A percentile compares a stretch with the other conserved stretches of the same genome.
phyloP scores from a whole-genome alignment of 2,797 vertebrate genomes.

The Tarsius wallacei region DNA sequence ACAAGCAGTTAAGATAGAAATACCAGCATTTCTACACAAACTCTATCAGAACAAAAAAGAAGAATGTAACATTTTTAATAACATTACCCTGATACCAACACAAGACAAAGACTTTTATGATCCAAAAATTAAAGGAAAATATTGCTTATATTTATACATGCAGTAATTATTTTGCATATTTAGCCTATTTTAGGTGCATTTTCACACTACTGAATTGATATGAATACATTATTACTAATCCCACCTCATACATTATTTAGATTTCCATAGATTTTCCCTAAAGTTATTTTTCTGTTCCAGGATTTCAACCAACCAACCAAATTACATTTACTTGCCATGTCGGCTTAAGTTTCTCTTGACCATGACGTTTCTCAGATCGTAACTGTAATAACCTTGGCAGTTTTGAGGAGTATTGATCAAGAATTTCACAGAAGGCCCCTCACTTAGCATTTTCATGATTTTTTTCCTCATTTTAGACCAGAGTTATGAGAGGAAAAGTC shows the following conservation, averaged over 20 bases:
- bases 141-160: background rate
- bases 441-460: background rate
- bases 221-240: background rate
- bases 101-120: background rate
- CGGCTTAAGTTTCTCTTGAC: background rate
- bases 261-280: background rate
- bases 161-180: background rate
- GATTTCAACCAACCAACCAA: background rate
- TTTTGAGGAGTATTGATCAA: background rate
- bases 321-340: background rate
- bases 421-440: background rate
- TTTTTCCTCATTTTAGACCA: background rate
- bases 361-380: background rate
- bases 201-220: background rate
- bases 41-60: background rate
- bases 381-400: background rate
- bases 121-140: background rate
- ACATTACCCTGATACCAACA: background rate
- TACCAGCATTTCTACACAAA: background rate
- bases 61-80: background rate
- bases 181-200: too few species aligned
- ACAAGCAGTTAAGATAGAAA: background rate
- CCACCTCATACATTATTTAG: background rate
- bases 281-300: background rate
- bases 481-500: background rate